Base-by-base conservation (phyloP, 2,888 invertebrate species). In the Drosophila nr. perissopoda region DNA sequence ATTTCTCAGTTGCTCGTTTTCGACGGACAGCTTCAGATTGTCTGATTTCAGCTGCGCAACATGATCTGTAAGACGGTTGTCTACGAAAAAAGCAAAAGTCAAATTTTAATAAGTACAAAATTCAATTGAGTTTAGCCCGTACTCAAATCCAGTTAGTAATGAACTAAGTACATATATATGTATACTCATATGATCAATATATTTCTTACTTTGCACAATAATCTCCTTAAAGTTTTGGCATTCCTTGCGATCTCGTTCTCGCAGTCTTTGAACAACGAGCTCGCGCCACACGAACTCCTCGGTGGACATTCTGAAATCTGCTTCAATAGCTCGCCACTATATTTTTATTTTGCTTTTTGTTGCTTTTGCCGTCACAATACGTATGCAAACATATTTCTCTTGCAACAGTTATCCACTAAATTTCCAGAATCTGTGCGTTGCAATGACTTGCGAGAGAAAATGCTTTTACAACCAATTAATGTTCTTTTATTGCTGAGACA, bases 11-110 rank as follows among this genome's bases (percentile, higher is more conserved):
- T 96, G 96, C 92, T 98, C 98, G 94, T 97, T 96, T 83, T 97
- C 96, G 74, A 98, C 95, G 16, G 97, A 96, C 40, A 98, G 94
- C 81, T 97, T 97, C 33, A 97, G 94, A 92, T 98, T 98, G 93
- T 98, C 97, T 81, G 95, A 94, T 90, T 96, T 96, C 65, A 98
- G 93, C 51, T 96, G 95, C 87, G 97, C 96, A 29, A 96, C 95
- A 93, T 95, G 96, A 92, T 98, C 98, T 93, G 97, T 97, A 54
- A 98, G 94, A 82, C 96, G 95, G 93, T 97, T 98, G 93, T 98
- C 98, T 98, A 94, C 70, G 95, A 76, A 38, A 48, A 11, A 38
- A 21, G 13, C 36, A 57, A 8, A 52, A 33, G 40, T 61, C 57
- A 46, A 16, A 21, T 65, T 40, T 34, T 34, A 21, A 31, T 59